Conservation (phyloP, 2,888 invertebrate species). For the Synergus japonicus region DNA sequence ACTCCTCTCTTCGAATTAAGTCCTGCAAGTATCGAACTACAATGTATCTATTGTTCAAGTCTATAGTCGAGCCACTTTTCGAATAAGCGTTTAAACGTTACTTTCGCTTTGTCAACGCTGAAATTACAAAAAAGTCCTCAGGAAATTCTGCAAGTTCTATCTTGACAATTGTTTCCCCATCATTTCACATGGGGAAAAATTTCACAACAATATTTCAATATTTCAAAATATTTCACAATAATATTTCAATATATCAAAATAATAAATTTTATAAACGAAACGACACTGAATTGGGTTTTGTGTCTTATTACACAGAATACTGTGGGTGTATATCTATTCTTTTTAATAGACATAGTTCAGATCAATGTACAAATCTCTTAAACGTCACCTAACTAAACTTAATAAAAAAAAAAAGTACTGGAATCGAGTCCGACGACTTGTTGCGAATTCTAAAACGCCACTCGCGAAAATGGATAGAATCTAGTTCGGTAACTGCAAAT, state of each 20-base stretch:
- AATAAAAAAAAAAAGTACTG: conserved; percentile 38
- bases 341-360: conserved; percentile 36
- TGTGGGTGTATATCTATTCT: conserved; percentile 33
- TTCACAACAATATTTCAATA: conserved; percentile 1
- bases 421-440: not conserved
- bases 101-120: conserved; percentile 23
- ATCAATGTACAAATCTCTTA: conserved; percentile 46
- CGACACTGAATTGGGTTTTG: not conserved
- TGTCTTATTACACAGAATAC: conserved; percentile 34
- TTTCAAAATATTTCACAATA: not conserved
- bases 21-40: conserved; percentile 39
- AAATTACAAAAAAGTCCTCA: conserved; percentile 28
- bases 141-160: conserved; percentile 31
- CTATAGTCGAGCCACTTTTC: conserved; percentile 37
- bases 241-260: conserved; percentile 20
- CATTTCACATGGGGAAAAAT: not conserved
- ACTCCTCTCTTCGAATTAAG: conserved; percentile 28
- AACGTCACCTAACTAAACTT: conserved; percentile 43
- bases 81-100: conserved; percentile 32
- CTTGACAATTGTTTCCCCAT: not conserved
- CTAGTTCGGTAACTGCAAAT: conserved; percentile 8
- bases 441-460: not conserved
- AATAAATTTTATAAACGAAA: conserved; percentile 11
- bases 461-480: not conserved
- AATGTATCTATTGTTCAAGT: conserved; percentile 39